Base-by-base conservation (phyloP, 1,140 invertebrate species). In the Leptinotarsa lineolata region DNA sequence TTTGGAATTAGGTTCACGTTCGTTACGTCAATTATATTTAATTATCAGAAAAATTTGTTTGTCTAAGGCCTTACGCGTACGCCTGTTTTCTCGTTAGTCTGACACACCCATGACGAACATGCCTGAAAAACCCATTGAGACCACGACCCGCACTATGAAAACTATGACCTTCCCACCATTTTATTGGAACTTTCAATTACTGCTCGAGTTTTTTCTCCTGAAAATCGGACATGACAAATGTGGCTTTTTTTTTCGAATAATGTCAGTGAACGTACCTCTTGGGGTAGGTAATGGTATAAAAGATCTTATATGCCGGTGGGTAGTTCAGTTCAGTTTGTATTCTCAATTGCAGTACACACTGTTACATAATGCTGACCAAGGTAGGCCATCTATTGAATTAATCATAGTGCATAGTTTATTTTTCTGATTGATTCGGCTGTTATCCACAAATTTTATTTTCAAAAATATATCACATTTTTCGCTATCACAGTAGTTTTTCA, bases 81-180 rank as follows among this genome's bases (percentile, higher is more conserved):
- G 48, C n/a, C 48, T 54, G 48, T 18, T 8, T 13, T 54, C 48
- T 54, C 48, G 4, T 54, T 54, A 22, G 39, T 61, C 13, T 61
- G 60, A 65, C 63, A 65, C 63, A 73, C 65, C 48, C 46, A 44
- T 30, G 18, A 15, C 22, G 39, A 65, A 39, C 39, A 39, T 12
- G 18, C 12, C 63, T 65, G 63, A 65, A 65, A 65, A 65, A 65
- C 15, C 21, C 16, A 22, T 30, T 65, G 24, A 39, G 39, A 24
- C 63, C 63, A 30, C 63, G 39, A 65, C n/a, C 22, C 0, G 63
- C 22, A 24, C 39, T 21, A 39, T 65, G 63, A 24, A 65, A 65
- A 65, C 24, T 65, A 8, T 68, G 73, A 74, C 73, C 73, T 74
- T 74, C 68, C 68, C 58, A 70, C 68, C 68, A 74, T 30, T 70